phyloP scores from a whole-genome alignment of 2,113 vertebrate genomes.

The Heterocephalus glaber region DNA sequence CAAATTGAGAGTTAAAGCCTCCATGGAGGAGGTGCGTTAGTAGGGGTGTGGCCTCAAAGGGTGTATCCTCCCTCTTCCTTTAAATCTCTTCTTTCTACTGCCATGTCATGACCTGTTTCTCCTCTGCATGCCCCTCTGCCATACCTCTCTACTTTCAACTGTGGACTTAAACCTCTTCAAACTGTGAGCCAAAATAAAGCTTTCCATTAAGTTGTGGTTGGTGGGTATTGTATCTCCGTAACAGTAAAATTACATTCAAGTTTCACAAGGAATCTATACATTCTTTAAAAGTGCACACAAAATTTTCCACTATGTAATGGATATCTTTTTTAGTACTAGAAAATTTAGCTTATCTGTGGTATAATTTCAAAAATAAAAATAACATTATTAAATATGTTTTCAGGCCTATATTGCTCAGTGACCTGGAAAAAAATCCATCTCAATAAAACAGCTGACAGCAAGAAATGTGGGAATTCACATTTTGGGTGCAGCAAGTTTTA shows the following conservation, averaged over 20 bases:
- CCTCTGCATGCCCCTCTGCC: too few relatives aligned
- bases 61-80: too few relatives aligned
- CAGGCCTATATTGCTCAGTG: background rate
- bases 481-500: background rate
- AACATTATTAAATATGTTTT: background rate
- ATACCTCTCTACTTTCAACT: background rate
- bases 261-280: background rate
- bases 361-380: background rate
- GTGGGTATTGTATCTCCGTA: background rate
- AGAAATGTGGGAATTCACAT: background rate
- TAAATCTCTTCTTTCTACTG: background rate
- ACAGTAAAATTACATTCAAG: background rate
- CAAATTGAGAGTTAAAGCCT: background rate
- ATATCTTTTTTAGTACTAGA: background rate
- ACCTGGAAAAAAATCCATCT: background rate
- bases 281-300: background rate
- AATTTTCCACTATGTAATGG: background rate
- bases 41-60: too few relatives aligned
- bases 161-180: background rate
- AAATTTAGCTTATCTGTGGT: background rate
- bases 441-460: background rate
- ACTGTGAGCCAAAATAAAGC: background rate
- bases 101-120: background rate
- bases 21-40: background rate
- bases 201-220: background rate